These are phyloP conservation scores for Atethmia centrago DNA, from an alignment of 2,888 invertebrate species.

Conservation along the genomic window DNA sequence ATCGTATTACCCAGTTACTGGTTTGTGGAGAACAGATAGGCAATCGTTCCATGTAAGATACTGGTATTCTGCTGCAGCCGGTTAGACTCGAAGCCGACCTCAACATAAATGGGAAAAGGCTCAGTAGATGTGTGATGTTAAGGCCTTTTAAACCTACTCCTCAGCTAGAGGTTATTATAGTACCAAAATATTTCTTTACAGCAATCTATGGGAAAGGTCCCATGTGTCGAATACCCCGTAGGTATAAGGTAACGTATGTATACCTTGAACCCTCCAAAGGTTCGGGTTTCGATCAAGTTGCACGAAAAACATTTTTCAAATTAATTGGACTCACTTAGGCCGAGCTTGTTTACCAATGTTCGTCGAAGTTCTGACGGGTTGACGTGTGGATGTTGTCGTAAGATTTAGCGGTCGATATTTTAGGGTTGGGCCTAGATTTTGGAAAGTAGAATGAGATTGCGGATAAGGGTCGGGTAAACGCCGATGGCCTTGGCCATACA, in stretches of 20 bases:
- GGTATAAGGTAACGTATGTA: neutral
- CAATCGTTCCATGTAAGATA: too few species aligned
- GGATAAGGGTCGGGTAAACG: too few species aligned
- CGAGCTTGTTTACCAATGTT: slow-evolving; percentile 68
- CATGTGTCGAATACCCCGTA: slow-evolving; percentile 7
- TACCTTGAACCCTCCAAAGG: slow-evolving; percentile 61
- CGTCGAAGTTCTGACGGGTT: slow-evolving; percentile 56
- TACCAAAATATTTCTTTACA: neutral
- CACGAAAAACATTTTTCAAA: slow-evolving; percentile 76
- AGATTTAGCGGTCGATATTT: slow-evolving; percentile 41
- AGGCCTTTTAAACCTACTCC: neutral
- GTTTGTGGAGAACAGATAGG: too few species aligned
- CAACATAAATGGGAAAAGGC: too few species aligned
- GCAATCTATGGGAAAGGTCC: neutral
- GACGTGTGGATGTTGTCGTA: slow-evolving; percentile 46
- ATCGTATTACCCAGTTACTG: too few species aligned
- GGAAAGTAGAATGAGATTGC: neutral
- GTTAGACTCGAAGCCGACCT: too few species aligned
- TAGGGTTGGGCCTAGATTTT: slow-evolving; percentile 11
- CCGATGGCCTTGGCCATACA: too few species aligned
- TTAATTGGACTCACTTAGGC: slow-evolving; percentile 72
- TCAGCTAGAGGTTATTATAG: too few species aligned
- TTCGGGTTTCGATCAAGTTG: slow-evolving; percentile 69
- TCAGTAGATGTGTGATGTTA: too few species aligned
- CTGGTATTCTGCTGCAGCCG: too few species aligned